Conservation (phyloP, 1,140 invertebrate species). For the Bombus waltoni region DNA sequence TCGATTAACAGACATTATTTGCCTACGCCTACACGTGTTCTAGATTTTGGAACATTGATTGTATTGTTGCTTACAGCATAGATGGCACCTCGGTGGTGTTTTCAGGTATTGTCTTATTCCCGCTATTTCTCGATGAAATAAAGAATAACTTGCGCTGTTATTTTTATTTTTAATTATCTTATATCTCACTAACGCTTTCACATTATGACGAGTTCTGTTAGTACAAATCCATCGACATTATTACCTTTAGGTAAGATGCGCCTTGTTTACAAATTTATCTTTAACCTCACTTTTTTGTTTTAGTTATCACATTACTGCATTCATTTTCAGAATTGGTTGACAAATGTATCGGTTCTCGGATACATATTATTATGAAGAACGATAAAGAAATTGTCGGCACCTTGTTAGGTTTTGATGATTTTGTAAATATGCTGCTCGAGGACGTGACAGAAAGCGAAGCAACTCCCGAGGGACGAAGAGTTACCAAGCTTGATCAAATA, state of each 20-base stretch:
- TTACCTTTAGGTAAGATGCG: slow-evolving; percentile 85
- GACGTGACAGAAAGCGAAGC: slow-evolving; percentile 97
- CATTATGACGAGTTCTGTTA: slow-evolving; percentile 78
- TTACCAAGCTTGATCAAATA: slow-evolving; percentile 99
- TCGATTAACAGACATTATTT: too few species aligned
- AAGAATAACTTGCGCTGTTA: neutral
- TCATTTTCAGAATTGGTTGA: slow-evolving; percentile 95
- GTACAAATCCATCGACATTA: slow-evolving; percentile 88
- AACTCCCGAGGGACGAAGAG: slow-evolving; percentile 96
- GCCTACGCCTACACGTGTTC: too few species aligned
- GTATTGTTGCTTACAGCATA: neutral
- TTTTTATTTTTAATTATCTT: slow-evolving; percentile 28
- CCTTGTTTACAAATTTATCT: neutral
- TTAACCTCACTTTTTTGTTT: slow-evolving; percentile 18
- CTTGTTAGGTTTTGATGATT: slow-evolving; percentile 98
- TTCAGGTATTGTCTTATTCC: neutral
- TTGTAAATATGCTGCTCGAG: slow-evolving; percentile 98
- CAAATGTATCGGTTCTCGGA: slow-evolving; percentile 99
- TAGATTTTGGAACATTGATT: neutral
- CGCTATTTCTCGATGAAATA: slow-evolving; percentile 18
- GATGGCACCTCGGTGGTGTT: neutral
- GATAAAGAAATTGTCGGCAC: slow-evolving; percentile 99
- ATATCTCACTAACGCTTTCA: neutral
- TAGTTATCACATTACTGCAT: accelerated
- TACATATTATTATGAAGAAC: slow-evolving; percentile 99